Base-by-base conservation (phyloP, 2,113 vertebrate species). In the Camelus dromedarius region DNA sequence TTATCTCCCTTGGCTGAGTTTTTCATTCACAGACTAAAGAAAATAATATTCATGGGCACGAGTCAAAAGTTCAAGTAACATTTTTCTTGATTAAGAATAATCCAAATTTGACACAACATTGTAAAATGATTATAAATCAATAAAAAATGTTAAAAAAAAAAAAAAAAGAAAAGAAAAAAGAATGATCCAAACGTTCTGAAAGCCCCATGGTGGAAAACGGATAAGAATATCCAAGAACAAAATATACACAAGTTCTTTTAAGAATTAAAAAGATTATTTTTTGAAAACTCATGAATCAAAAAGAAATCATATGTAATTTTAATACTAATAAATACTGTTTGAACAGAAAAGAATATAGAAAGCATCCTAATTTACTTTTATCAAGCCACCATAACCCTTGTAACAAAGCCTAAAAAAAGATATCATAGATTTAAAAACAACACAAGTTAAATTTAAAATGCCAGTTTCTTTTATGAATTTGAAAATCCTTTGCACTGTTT, bases 41-140 rank as follows among this genome's bases (percentile, higher is more conserved):
- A 73, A 13, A 69, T 35, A 91, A 50, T 60, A 70, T 48, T n/a
- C n/a, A 69, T 30, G 62, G 16, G 11, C 58, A 96, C 97, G 35
- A 88, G 3, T 14, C 16, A 60, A 22, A 84, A 91, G 6, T 50
- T 93, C 60, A 50, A 5, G 1, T 35, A 70, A 85, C 12, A 50
- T 38, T 93, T 95, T 82, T 89, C 32, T 72, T 85, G 8, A 87
- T 72, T 70, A 89, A 86, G n/a, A 93, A 62, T 70, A 93, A 85
- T 52, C 19, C 6, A 20, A 22, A 10, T 52, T 77, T 77, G 38
- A 42, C 38, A 42, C 38, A 42, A 42, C 38, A 42, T 42, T 42
- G 38, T 42, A 42, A 42, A 42, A 42, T 42, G 38, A 42, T 42
- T 76, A n/a, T 20, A 3, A 77, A 52, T 52, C 50, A 76, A 48